Base-by-base conservation (phyloP, 2,113 vertebrate genomes). In the Fulmarus glacialis region DNA sequence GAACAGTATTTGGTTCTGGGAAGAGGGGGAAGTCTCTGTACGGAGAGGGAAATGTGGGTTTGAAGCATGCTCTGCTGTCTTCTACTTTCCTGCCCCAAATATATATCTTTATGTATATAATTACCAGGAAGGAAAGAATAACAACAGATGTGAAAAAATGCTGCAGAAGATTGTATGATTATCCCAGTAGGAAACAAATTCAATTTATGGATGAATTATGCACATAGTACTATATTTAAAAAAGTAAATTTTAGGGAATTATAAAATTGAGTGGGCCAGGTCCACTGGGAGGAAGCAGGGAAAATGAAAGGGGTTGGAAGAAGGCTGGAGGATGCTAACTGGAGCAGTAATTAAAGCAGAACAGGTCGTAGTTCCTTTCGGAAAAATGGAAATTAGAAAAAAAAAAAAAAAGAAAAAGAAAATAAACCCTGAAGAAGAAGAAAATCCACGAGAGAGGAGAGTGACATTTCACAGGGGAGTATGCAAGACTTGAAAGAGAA, bases 201-300 rank as follows among this genome's bases (percentile, higher is more conserved):
- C 23, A 83, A 62, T 78, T 84, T 70, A 58, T 53, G 40, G 40
- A 74, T 95, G 77, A 95, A 70, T 96, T 78, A 78, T 83, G 87
- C 74, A 82, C 79, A 72, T 9, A 82, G 45, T 7, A 34, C 32
- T 85, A 58, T 32, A 85, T 91, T 94, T 95, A 94, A 89, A 74
- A 91, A 93, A 94, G 82, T 73, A 97, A 96, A 96, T 95, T 96
- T 70, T 81, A 55, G 85, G 79, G 84, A 96, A 90, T 94, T 86
- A 80, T 32, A 50, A 86, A 93, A 95, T 45, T 66, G 91, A 95
- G 87, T 78, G 87, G 70, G 56, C 53, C 56, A 94, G 67, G 50
- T 94, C 92, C 59, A 86, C 16, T 84, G 96, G 79, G 87, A 96
- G 93, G 94, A 95, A 91, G 53, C 47, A 42, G 13, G 73, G 72